Base-by-base conservation (phyloP, 2,797 vertebrate species). In the Brachymystax lenok region DNA sequence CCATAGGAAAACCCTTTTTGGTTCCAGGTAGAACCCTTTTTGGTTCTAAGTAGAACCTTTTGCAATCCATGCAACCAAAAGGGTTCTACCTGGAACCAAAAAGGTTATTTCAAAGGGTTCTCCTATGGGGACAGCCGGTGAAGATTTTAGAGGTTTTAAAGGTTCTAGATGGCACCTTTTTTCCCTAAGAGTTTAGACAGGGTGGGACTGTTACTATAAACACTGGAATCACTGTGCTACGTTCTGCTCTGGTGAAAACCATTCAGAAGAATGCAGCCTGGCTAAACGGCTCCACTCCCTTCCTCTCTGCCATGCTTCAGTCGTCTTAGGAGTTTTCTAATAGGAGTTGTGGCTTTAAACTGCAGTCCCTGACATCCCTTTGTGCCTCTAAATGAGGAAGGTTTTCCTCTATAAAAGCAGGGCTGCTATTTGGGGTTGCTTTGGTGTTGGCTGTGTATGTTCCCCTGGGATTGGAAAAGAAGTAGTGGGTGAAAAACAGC, bases 291-390 rank as follows among this genome's bases (percentile, higher is more conserved):
- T 79, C 69, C 73, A 1, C 74, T 74, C 86, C 73, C 33, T 66
- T 17, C 56, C 56, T 50, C 7, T 85, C 79, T 30, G 69, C 61
- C 81, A 79, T 75, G 83, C 78, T 72, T 77, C 82, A 78, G 77
- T 82, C 79, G 80, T 81, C 67, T 74, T 27, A 71, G 73, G 68
- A 74, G 74, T 50, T 3, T 78, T 76, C 6, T 51, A 77, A 71
- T 76, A 73, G 19, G 52, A 75, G 59, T 30, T 73, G 73, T 69
- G 76, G 68, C 85, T 81, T 76, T 5, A 46, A 30, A 56, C 83
- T 86, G 83, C 89, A 88, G 83, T 85, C 80, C 78, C 82, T 89
- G 83, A 87, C 88, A 84, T 89, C 77, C 83, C 27, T 80, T 81
- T 90, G 87, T 91, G 70, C 21, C 87, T 88, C 86, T 79, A 74